Conservation (phyloP, 2,797 vertebrate genomes). For the Hapalemur alaotrensis region DNA sequence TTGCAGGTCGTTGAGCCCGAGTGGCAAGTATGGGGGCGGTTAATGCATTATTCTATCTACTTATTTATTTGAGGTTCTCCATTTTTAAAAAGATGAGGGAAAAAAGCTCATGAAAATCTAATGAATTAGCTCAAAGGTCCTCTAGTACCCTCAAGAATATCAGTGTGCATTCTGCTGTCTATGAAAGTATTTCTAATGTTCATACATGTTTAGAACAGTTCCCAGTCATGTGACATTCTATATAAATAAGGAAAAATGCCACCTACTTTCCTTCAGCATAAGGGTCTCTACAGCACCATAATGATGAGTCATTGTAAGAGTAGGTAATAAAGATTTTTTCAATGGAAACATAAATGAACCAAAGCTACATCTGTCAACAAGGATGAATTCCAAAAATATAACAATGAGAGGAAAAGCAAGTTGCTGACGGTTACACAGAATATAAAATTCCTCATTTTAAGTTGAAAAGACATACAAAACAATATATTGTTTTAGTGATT, state of each 20-base stretch:
- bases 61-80: constrained; percentile 25
- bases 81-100: background rate
- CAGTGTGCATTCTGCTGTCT: background rate
- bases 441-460: background rate
- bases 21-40: background rate
- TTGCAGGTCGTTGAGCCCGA: background rate
- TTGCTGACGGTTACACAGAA: background rate
- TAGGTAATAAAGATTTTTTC: constrained; percentile 24
- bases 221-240: background rate
- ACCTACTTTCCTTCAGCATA: constrained; percentile 46
- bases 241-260: constrained; percentile 33
- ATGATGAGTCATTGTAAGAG: constrained; percentile 53
- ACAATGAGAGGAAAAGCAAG: constrained; percentile 51
- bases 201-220: background rate
- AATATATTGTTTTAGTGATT: background rate
- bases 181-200: constrained; percentile 21
- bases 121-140: constrained; percentile 15
- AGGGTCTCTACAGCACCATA: constrained; percentile 16
- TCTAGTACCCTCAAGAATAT: background rate
- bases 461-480: constrained; percentile 11
- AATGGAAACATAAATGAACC: constrained; percentile 55
- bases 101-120: constrained; percentile 21
- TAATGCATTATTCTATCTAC: background rate
- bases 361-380: constrained; percentile 39
- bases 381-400: constrained; percentile 51